Evolutionary conservation across 2,113 vertebrate genomes (phyloP).

Genomic region (Xerus inauris): DNA sequence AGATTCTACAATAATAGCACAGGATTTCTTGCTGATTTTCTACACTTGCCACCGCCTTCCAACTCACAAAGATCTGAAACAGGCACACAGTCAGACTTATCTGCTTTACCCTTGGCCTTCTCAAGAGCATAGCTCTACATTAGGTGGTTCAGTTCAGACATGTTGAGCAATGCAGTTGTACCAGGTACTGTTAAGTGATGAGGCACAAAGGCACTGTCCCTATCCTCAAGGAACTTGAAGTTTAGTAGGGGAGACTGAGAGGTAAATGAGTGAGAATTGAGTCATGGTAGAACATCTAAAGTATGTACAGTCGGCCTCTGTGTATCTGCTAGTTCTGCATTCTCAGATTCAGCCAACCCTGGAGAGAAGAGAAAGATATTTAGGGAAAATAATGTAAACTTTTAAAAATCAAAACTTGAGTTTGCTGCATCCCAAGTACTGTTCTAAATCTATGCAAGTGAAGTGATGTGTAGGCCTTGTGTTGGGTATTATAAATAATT

Average conservation of each 20-base stretch:
- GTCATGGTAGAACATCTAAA: not conserved
- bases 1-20: not conserved
- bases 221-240: not conserved
- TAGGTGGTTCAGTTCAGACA: not conserved
- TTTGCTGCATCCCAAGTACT: not conserved
- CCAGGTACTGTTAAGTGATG: not conserved
- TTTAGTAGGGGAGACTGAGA: not conserved
- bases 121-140: not conserved
- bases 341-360: not conserved
- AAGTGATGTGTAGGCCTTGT: not conserved
- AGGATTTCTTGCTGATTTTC: constrained; percentile 39
- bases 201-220: not conserved
- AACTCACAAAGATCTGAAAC: not conserved
- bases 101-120: not conserved
- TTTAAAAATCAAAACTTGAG: not conserved
- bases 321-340: not conserved
- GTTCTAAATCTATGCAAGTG: not conserved
- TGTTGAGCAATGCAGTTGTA: not conserved
- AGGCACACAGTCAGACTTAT: not conserved
- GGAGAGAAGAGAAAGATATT: not conserved
- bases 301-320: not conserved
- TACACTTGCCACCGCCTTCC: not conserved
- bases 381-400: not conserved
- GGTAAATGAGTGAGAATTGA: not conserved
- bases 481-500: not conserved